Evolutionary conservation across 2,113 vertebrate genomes (phyloP).

Genomic region (Galemys pyrenaicus): DNA sequence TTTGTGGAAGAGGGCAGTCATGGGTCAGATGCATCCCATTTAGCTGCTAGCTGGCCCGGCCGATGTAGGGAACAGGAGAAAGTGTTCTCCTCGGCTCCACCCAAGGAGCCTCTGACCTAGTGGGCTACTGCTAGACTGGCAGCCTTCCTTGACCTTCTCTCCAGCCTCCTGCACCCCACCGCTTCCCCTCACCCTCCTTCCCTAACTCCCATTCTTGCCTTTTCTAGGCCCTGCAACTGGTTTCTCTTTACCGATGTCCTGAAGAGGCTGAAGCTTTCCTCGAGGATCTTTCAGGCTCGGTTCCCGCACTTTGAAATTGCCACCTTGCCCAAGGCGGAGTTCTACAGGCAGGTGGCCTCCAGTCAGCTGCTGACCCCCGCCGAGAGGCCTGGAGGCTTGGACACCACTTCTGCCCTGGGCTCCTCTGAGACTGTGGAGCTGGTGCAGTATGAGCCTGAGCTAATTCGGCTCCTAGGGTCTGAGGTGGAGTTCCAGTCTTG

Average conservation of each 20-base stretch:
- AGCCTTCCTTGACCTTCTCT: neutral
- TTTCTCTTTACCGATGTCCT: slow-evolving; percentile 95
- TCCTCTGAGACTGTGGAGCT: slow-evolving; percentile 92
- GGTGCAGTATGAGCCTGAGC: slow-evolving; percentile 94
- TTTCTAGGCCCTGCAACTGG: slow-evolving; percentile 96
- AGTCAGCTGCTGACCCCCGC: slow-evolving; percentile 93
- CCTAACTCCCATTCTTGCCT: slow-evolving; percentile 51
- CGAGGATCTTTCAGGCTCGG: slow-evolving; percentile 95
- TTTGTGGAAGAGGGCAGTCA: neutral
- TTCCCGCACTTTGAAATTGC: slow-evolving; percentile 96
- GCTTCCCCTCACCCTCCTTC: neutral
- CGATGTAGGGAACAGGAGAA: neutral
- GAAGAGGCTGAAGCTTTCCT: slow-evolving; percentile 95
- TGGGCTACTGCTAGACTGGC: neutral
- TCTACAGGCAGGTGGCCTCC: slow-evolving; percentile 91
- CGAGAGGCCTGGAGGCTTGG: slow-evolving; percentile 83
- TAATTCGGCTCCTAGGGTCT: slow-evolving; percentile 95
- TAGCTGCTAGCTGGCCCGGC: neutral
- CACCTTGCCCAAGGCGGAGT: slow-evolving; percentile 89
- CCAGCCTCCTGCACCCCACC: accelerated
- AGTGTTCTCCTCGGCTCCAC: neutral
- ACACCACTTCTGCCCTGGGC: slow-evolving; percentile 79
- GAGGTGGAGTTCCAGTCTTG: slow-evolving; percentile 86
- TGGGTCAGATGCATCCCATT: neutral
- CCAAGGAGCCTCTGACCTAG: neutral